Evolutionary conservation across 2,113 vertebrate genomes (phyloP).

Genomic region (Anas platyrhynchos): DNA sequence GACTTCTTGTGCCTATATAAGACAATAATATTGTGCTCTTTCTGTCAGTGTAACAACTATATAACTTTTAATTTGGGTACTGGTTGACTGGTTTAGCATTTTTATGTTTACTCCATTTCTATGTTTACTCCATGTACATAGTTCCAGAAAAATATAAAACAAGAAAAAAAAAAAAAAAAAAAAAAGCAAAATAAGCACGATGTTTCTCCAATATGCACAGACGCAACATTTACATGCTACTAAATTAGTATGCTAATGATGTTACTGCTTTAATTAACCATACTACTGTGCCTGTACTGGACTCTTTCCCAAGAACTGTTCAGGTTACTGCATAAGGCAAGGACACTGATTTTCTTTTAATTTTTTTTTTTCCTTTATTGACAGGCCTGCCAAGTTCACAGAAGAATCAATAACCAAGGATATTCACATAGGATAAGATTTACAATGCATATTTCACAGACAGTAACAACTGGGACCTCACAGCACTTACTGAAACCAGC

Average conservation of each 20-base stretch:
- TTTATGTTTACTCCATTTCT: not conserved
- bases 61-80: not conserved
- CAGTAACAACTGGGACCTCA: constrained; percentile 49
- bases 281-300: constrained; percentile 9
- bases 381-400: constrained; percentile 54
- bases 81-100: not conserved
- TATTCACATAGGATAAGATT: constrained; percentile 55
- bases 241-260: constrained; percentile 52
- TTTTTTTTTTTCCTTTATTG: constrained; percentile 9
- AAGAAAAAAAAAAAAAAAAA: not conserved
- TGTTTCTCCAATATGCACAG: not conserved
- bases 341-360: constrained; percentile 48
- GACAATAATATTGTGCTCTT: not conserved
- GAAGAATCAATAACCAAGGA: constrained; percentile 53
- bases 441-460: constrained; percentile 47
- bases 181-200: not conserved
- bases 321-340: constrained; percentile 18
- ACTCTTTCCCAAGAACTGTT: constrained; percentile 44
- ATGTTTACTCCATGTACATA: not conserved
- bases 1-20: not conserved
- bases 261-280: constrained; percentile 62
- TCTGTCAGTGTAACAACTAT: not conserved
- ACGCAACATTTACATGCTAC: constrained; percentile 39
- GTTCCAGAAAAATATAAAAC: not conserved
- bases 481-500: constrained; percentile 61